phyloP scores from a whole-genome alignment of 1,140 invertebrate species.

The Thrips palmi region DNA sequence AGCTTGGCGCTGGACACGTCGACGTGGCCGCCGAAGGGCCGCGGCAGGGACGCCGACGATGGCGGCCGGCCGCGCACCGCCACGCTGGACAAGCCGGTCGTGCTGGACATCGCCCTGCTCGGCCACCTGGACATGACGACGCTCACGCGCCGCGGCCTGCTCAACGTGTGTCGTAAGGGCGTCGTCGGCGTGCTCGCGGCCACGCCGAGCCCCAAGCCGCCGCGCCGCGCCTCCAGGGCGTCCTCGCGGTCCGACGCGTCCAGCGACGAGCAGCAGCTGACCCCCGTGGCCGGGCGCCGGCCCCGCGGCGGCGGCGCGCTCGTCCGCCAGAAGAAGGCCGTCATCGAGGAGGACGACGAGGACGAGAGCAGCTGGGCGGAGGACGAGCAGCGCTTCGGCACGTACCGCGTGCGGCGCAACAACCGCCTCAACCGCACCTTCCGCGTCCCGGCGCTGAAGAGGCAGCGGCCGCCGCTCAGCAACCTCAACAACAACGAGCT shows the following conservation, averaged over 20 bases:
- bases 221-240: conserved; percentile 28
- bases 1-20: conserved; percentile 17
- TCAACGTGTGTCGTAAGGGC: too few relatives aligned
- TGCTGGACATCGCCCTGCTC: conserved; percentile 31
- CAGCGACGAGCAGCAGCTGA: conserved; percentile 11
- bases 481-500: background rate
- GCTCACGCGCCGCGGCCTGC: conserved; percentile 19
- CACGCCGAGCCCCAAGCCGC: conserved; percentile 15
- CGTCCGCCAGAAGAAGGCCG: background rate
- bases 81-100: conserved; percentile 31
- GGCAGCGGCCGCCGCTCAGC: background rate
- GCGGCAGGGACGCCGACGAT: conserved; percentile 16
- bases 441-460: background rate
- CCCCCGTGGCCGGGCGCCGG: conserved; percentile 1
- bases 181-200: conserved; percentile 30
- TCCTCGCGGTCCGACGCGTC: conserved; percentile 21
- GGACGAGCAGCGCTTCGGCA: too few relatives aligned
- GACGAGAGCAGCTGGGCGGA: too few relatives aligned
- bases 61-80: conserved; percentile 31
- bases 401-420: too few relatives aligned
- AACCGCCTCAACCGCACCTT: conserved; percentile 1
- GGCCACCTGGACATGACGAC: conserved; percentile 37
- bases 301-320: background rate
- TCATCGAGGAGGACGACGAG: too few relatives aligned
- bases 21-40: conserved; percentile 26